Evolutionary conservation across 2,113 vertebrate genomes (phyloP).

Genomic region (Empidonax traillii): DNA sequence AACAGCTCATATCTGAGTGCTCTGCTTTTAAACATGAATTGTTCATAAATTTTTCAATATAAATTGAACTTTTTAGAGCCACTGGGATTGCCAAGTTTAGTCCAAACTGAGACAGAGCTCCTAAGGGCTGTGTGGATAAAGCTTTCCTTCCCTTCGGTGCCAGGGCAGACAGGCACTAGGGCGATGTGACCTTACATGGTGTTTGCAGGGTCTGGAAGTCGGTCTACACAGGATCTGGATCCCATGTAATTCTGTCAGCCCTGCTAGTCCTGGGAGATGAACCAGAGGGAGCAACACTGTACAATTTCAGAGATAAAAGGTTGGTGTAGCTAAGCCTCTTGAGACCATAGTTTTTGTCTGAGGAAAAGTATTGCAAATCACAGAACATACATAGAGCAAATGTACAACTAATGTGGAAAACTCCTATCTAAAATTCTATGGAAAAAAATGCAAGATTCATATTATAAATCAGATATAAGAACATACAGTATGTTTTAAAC

Average conservation of each 20-base stretch:
- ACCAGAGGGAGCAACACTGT: neutral
- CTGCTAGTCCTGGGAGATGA: neutral
- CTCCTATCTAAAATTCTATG: neutral
- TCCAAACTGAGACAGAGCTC: neutral
- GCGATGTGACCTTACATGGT: no score
- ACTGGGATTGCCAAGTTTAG: neutral
- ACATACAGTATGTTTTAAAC: slow-evolving; percentile 5
- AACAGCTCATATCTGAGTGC: neutral
- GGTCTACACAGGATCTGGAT: neutral
- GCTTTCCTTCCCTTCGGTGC: neutral
- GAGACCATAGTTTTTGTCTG: neutral
- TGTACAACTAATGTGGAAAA: neutral
- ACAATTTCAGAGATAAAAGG: neutral
- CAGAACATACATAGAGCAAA: neutral
- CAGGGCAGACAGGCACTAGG: no score
- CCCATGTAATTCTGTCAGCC: neutral
- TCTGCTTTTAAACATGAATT: neutral
- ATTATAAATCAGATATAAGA: neutral
- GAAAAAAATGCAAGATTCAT: neutral
- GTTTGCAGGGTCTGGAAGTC: neutral
- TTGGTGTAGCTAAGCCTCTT: neutral
- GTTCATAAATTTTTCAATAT: neutral
- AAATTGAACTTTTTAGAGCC: neutral
- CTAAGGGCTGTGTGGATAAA: neutral
- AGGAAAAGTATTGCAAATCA: neutral